Percentiles rank a stretch among this genome's conserved stretches.
These are phyloP conservation scores for Proctacanthus coquilletti DNA, from an alignment of 1,140 invertebrate genomes.

Conservation along the genomic window DNA sequence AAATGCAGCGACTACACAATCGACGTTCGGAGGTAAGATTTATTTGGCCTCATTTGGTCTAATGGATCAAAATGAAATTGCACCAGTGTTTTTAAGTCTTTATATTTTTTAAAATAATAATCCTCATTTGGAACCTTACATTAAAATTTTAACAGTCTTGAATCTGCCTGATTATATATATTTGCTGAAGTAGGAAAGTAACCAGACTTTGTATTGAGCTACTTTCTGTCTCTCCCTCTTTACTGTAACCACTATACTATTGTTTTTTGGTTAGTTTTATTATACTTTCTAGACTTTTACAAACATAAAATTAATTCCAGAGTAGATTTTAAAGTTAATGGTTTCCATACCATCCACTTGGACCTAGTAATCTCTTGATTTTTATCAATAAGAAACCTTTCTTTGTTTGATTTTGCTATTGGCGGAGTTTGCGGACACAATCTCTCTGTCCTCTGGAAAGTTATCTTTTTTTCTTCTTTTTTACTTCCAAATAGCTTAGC, in stretches of 20 bases:
- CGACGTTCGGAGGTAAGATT: constrained; percentile 31
- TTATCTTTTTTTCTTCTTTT: too few relatives aligned
- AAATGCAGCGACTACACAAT: constrained; percentile 29
- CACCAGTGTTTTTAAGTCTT: neutral
- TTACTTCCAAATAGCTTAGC: too few relatives aligned
- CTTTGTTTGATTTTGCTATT: neutral
- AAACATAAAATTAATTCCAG: neutral
- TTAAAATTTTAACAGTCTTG: neutral
- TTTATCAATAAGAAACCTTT: neutral
- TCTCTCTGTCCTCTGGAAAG: neutral
- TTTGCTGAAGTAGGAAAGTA: neutral
- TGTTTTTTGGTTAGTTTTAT: too few relatives aligned
- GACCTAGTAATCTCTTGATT: neutral
- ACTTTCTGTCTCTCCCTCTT: too few relatives aligned
- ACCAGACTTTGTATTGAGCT: too few relatives aligned
- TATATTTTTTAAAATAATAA: neutral
- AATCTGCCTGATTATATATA: neutral
- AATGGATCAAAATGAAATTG: neutral
- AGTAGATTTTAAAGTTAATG: neutral
- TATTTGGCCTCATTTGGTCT: neutral
- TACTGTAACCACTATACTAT: too few relatives aligned
- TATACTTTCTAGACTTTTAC: neutral
- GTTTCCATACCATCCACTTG: neutral
- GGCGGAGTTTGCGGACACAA: neutral
- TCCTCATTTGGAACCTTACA: neutral